Conservation (phyloP, 2,113 vertebrate genomes). For the Calonectris borealis region DNA sequence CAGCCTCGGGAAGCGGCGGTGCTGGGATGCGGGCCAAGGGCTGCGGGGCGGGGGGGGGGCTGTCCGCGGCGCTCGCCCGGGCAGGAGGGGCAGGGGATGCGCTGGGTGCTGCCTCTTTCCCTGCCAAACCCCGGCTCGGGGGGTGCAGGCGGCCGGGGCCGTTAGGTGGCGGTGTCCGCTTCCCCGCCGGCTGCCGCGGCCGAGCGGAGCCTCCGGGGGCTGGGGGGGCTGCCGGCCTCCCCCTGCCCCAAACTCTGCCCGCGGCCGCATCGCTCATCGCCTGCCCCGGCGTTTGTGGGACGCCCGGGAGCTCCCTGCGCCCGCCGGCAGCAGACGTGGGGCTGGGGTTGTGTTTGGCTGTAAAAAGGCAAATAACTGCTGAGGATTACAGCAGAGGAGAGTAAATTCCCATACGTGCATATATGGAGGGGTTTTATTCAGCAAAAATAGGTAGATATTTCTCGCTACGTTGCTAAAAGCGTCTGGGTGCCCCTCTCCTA, state of each 20-base stretch:
- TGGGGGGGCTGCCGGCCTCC: too few species aligned
- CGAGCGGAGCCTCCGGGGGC: neutral
- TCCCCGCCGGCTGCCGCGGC: neutral
- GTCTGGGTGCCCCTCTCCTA: neutral
- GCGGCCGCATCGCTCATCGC: neutral
- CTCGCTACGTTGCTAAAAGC: neutral
- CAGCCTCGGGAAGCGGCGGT: accelerated
- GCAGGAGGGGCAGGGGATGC: neutral
- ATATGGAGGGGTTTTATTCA: neutral
- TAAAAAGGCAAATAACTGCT: neutral
- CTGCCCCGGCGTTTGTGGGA: neutral
- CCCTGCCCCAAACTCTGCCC: neutral
- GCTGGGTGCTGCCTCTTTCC: neutral
- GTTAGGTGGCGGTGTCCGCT: constrained; percentile 51
- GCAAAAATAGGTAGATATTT: neutral
- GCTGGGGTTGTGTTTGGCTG: neutral
- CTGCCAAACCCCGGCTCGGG: neutral
- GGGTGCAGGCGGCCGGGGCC: neutral
- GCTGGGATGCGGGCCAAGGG: too few species aligned
- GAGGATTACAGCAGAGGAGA: neutral
- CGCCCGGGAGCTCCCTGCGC: neutral
- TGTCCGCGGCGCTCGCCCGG: neutral
- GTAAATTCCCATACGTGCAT: neutral
- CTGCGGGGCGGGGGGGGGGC: accelerated
- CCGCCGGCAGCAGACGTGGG: neutral